Conservation (phyloP, 2,113 vertebrate genomes). For the Chionis minor region DNA sequence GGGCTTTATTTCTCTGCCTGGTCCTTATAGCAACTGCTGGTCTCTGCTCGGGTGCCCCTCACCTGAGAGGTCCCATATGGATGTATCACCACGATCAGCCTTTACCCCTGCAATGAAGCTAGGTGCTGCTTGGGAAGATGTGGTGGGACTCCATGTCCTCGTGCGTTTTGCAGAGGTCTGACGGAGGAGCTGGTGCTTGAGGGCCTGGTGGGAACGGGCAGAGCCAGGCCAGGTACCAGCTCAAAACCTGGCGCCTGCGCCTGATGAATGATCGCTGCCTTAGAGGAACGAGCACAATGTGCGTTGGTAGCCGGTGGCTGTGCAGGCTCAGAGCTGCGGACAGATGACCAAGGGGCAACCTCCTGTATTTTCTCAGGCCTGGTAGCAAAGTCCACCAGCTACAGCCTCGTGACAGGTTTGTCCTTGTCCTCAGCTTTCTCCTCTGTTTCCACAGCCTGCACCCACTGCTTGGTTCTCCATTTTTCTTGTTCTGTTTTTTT, state of each 20-base stretch:
- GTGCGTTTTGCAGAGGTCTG: neutral
- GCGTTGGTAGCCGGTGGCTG: neutral
- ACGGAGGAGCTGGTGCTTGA: neutral
- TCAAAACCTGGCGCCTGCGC: neutral
- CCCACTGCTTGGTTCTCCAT: neutral
- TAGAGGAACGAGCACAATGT: fast-evolving
- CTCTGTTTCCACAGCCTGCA: neutral
- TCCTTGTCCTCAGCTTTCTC: neutral
- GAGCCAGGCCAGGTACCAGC: neutral
- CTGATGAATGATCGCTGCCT: neutral
- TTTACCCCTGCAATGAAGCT: fast-evolving
- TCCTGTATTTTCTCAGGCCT: neutral
- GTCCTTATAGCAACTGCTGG: neutral
- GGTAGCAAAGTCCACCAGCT: neutral
- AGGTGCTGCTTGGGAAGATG: neutral
- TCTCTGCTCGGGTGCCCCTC: neutral
- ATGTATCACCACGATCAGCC: fast-evolving
- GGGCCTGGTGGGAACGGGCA: neutral
- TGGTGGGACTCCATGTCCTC: neutral
- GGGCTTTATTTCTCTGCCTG: neutral
- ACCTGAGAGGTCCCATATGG: neutral
- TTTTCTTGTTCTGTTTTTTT: neutral
- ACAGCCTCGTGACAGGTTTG: neutral
- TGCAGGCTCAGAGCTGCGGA: neutral
- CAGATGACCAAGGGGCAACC: neutral